Evolutionary conservation across 2,113 vertebrate species (phyloP), one percentile per base, ranked within the genome.

Genomic region (Coptodon rendalli): DNA sequence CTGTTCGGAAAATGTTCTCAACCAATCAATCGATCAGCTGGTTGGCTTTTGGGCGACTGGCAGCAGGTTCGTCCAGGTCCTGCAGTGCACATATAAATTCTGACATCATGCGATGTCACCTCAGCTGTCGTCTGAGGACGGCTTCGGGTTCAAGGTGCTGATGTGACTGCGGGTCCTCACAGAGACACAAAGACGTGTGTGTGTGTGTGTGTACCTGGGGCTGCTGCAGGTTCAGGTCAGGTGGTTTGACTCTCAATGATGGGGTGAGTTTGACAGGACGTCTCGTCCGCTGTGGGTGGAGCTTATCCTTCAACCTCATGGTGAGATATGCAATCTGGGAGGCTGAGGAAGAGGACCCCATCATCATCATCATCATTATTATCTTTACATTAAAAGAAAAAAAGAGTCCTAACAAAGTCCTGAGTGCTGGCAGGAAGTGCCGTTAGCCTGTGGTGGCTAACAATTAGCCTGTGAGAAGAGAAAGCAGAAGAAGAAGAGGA

Each of bases 241-340:
- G 96, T 57, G 92, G 95, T 89, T 97, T 97, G 17, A 95, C 94
- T 87, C 97, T 98, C 93, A 97, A 97, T 8, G 97, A 97, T 1
- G 97, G 96, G 0, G 96, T 97, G 57, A 97, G 96, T 96, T 98
- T 98, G 94, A 98, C 97, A 24, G 81, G 52, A 12, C 50, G 76
- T 54, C 76, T 86, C 29, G 14, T 48, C 53, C 31, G 22, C 45
- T 97, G 97, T 2, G 97, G 97, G 89, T 98, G 97, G 95, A 99
- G 98, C 89, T 98, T 98, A 94, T 97, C 97, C 95, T 97, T 99
- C 88, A 99, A 93, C 95, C 97, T 98, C 98, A 98, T 97, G 34
- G 98, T 99, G 95, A 99, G 98, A 7, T 97, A 98, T 40, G 95
- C 97, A 78, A 99, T 96, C 94, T 99, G 98, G 43, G 98, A 98